Base-by-base conservation (phyloP, 2,888 invertebrate genomes). In the Ecliptopera silaceata region DNA sequence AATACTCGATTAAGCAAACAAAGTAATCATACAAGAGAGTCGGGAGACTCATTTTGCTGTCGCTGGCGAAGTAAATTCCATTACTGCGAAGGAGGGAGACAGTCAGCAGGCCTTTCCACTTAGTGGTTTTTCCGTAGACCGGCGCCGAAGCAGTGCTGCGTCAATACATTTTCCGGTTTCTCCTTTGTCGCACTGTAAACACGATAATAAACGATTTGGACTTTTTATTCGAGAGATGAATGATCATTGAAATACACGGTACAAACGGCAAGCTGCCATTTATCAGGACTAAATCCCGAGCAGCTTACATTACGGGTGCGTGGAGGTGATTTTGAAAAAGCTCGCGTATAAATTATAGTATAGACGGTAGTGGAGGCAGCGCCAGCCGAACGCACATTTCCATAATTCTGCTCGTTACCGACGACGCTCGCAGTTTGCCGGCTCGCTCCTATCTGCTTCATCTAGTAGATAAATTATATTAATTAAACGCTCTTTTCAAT, bases 351-450 rank as follows among this genome's bases (percentile, higher is more conserved):
- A 79, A 82, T 76, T 74, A 73, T 74, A 74, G 68, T 63, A 65
- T 52, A 65, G 64, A 38, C 52, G 50, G 54, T 46, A 15, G 66
- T 64, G 63, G 65, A 13, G 50, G 50, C 45, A 29, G 66, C 64
- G 59, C 67, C 49, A 61, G 68, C 68, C 64, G 61, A 68, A 63
- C 68, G 67, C 73, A 65, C 75, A 86, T 87, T 87, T 80, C 80
- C 87, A 86, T 87, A 87, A 87, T 85, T 84, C 77, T 66, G 75
- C 80, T 85, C 82, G 83, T 84, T 84, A 83, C 84, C 66, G 69
- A 59, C 70, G 63, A 65, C 56, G 58, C 70, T 59, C 63, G 56
- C 65, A 53, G 68, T 64, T 63, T 64, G 64, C 70, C 61, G 61
- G 60, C 68, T 64, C 60, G 76, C 78, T 80, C 66, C 70, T 78